A percentile compares a stretch with the other conserved stretches of the same genome.
phyloP scores from a whole-genome alignment of 2,113 vertebrate genomes.

The Corythornis vintsioides region DNA sequence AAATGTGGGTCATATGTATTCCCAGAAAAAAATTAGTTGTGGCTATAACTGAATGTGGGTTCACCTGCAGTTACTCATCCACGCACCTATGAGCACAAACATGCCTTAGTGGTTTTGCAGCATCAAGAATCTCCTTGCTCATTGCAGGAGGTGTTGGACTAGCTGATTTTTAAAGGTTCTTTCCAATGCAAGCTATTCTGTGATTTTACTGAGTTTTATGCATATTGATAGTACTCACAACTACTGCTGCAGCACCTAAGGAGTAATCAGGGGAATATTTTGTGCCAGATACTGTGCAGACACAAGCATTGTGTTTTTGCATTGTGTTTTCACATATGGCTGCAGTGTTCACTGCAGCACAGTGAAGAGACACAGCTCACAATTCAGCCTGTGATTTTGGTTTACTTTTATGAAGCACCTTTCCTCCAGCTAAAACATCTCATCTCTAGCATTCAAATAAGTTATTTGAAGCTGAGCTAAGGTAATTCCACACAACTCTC shows the following conservation, averaged over 20 bases:
- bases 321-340: background rate
- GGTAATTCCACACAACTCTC: background rate
- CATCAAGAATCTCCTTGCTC: background rate
- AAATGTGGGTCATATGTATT: background rate
- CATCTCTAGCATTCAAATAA: background rate
- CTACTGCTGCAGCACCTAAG: background rate
- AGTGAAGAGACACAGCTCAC: background rate
- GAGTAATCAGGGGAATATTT: background rate
- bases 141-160: background rate
- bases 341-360: background rate
- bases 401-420: background rate
- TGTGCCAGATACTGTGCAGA: background rate
- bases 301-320: background rate
- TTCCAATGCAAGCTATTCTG: background rate
- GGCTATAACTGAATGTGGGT: background rate
- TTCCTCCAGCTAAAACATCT: background rate
- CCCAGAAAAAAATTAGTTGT: background rate
- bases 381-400: background rate
- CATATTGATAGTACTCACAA: rapidly evolving
- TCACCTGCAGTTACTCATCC: background rate
- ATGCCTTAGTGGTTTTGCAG: background rate
- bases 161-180: background rate
- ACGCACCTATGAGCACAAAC: background rate
- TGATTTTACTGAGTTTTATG: background rate
- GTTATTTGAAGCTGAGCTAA: background rate